Percentiles rank a stretch among this genome's conserved stretches.
These are phyloP conservation scores for Falco punctatus DNA, from an alignment of 2,113 vertebrate genomes.

Conservation along the genomic window DNA sequence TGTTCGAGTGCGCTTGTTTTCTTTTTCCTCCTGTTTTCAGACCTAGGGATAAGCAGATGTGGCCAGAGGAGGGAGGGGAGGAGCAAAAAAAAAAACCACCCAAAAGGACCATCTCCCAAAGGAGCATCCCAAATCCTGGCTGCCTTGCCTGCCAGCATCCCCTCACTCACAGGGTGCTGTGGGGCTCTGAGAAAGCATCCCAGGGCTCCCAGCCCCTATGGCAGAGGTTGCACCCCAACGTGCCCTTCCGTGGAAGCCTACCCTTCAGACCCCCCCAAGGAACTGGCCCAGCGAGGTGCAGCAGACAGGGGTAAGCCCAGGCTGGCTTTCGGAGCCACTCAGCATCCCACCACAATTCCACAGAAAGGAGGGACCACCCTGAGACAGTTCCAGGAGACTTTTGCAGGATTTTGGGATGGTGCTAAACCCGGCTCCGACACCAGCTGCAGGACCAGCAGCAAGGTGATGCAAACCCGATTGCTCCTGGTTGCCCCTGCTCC, in stretches of 20 bases:
- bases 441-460: not conserved
- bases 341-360: accelerated
- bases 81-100: not conserved
- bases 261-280: accelerated
- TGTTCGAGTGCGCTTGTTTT: not conserved
- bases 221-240: not conserved
- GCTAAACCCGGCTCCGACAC: not conserved
- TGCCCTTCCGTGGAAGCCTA: not conserved
- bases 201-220: not conserved
- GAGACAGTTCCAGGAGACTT: not conserved
- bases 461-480: not conserved
- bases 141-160: not conserved
- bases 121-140: not conserved
- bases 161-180: not conserved
- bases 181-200: no score
- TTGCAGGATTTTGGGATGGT: not conserved
- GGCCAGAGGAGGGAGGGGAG: not conserved
- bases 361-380: not conserved
- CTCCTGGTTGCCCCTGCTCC: not conserved
- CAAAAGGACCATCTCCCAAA: not conserved
- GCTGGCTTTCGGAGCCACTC: not conserved
- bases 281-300: not conserved
- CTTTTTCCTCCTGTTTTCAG: not conserved
- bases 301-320: not conserved
- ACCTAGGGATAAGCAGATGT: not conserved